Conservation (phyloP, 2,888 invertebrate species). For the Sepioteuthis lessoniana region DNA sequence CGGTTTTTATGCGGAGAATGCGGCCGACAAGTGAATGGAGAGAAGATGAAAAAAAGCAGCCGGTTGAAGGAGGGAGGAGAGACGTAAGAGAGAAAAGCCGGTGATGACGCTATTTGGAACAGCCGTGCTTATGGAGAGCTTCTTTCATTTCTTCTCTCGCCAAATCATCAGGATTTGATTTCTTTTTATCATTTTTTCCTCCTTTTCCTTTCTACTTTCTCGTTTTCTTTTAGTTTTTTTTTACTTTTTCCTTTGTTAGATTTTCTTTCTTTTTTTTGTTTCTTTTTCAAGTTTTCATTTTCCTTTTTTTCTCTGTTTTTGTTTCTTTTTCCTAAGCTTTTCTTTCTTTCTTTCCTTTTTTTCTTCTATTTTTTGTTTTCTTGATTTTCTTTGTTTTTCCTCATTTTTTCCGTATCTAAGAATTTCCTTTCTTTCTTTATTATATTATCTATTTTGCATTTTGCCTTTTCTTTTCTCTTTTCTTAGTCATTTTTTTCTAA, state of each 20-base stretch:
- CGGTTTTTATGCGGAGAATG: constrained; percentile 7
- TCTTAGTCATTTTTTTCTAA: too few species aligned
- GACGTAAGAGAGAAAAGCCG: not conserved
- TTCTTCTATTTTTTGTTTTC: too few species aligned
- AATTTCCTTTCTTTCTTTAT: too few species aligned
- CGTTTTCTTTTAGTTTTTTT: not conserved
- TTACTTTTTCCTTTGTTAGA: not conserved
- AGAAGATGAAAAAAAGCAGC: not conserved
- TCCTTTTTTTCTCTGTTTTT: not conserved
- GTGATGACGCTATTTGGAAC: not conserved
- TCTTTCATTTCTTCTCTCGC: not conserved
- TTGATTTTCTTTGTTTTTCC: too few species aligned
- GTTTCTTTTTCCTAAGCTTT: not conserved
- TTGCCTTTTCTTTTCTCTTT: too few species aligned
- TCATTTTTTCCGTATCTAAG: too few species aligned
- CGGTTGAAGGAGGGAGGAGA: not conserved
- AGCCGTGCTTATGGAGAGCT: not conserved
- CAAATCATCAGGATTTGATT: not conserved
- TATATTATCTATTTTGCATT: too few species aligned
- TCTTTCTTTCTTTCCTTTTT: not conserved
- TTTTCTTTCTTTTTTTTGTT: not conserved
- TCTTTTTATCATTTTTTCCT: not conserved
- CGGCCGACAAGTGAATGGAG: not conserved
- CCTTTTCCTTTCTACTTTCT: not conserved
- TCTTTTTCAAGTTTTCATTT: not conserved